Evolutionary conservation across 2,113 vertebrate genomes (phyloP).

Genomic region (Myiagra hebetior): DNA sequence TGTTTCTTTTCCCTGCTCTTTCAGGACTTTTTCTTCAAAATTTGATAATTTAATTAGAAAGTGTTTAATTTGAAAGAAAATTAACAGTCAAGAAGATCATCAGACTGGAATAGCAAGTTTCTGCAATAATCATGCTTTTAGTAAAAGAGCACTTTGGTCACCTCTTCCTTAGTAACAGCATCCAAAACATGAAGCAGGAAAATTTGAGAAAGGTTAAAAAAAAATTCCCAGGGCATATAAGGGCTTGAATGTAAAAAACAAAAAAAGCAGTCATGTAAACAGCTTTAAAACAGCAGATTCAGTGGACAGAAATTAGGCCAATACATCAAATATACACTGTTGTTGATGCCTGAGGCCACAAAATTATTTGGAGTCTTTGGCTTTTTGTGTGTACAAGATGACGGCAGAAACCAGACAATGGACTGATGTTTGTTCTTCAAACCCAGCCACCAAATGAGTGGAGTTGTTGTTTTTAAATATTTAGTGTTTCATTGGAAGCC

Average conservation of each 20-base stretch:
- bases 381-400: slow-evolving; percentile 20
- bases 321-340: slow-evolving; percentile 17
- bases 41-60: not conserved
- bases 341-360: slow-evolving; percentile 33
- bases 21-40: not conserved
- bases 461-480: slow-evolving; percentile 6
- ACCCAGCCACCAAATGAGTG: not conserved
- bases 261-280: not conserved
- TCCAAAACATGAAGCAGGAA: not conserved
- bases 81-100: not conserved
- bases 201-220: not conserved
- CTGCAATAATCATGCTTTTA: not conserved
- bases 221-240: not conserved
- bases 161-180: not conserved
- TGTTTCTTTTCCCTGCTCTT: not conserved
- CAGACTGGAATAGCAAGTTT: not conserved
- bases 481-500: not conserved
- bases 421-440: slow-evolving; percentile 22
- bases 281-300: not conserved
- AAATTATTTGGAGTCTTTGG: slow-evolving; percentile 46
- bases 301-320: slow-evolving; percentile 8
- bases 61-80: no score
- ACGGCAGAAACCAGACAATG: slow-evolving; percentile 9
- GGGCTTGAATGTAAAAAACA: not conserved
- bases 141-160: not conserved